Evolutionary conservation across 1,140 invertebrate species (phyloP).

Genomic region (Gryllus bimaculatus): DNA sequence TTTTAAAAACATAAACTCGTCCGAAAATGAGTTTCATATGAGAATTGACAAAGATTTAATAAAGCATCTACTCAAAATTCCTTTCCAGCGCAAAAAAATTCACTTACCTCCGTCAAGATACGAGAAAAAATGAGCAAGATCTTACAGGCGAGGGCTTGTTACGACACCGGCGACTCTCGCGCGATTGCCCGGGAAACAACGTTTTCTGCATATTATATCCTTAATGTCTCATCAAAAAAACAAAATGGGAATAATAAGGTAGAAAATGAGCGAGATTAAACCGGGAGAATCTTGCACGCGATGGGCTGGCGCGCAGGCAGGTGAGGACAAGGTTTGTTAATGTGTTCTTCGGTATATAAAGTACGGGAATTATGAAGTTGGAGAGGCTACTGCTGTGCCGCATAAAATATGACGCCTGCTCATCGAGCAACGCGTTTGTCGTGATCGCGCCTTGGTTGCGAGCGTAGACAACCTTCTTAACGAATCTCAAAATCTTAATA

Average conservation of each 20-base stretch:
- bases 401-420: too few species aligned
- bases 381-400: neutral
- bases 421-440: too few species aligned
- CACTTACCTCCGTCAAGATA: conserved; percentile 10
- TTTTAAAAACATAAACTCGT: conserved; percentile 24
- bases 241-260: conserved; percentile 18
- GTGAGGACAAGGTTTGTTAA: conserved; percentile 19
- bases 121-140: conserved; percentile 12
- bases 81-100: conserved; percentile 9
- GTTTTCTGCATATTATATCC: conserved; percentile 21
- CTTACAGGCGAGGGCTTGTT: conserved; percentile 10
- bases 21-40: conserved; percentile 26
- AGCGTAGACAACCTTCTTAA: too few species aligned
- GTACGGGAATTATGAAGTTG: conserved; percentile 15
- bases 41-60: conserved; percentile 24
- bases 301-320: neutral
- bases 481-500: too few species aligned
- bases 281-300: conserved; percentile 8
- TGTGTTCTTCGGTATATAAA: conserved; percentile 14
- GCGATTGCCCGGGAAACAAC: conserved; percentile 20
- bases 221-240: conserved; percentile 20
- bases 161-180: neutral
- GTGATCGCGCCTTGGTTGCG: too few species aligned
- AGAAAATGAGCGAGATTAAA: conserved; percentile 20
- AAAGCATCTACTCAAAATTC: conserved; percentile 20